A percentile compares a stretch with the other conserved stretches of the same genome.
phyloP scores from a whole-genome alignment of 2,113 vertebrate species.

The Hylia prasina region DNA sequence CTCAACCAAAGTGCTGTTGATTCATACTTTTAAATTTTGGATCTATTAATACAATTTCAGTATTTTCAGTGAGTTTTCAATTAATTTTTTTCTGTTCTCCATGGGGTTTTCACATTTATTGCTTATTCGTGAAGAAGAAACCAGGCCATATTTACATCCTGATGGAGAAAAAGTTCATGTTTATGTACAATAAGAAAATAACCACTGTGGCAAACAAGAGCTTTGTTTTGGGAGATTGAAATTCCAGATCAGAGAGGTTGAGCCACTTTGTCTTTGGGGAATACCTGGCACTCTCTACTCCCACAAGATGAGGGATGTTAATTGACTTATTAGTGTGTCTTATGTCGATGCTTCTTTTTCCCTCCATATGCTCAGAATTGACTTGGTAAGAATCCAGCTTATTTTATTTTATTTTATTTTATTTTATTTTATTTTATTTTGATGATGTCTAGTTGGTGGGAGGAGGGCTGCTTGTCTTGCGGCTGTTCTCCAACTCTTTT shows the following conservation, averaged over 20 bases:
- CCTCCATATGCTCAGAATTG: rapidly evolving
- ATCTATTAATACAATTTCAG: not conserved
- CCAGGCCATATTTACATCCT: not conserved
- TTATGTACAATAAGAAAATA: not conserved
- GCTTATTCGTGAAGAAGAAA: not conserved
- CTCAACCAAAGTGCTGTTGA: not conserved
- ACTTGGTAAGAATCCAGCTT: not conserved
- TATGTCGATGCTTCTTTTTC: not conserved
- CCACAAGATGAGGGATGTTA: not conserved
- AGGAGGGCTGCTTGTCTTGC: not conserved
- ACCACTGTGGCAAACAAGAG: not conserved
- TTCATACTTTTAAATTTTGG: not conserved
- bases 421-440: not conserved
- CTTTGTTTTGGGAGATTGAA: not conserved
- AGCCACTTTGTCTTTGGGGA: not conserved
- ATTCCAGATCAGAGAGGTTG: not conserved
- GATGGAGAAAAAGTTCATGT: not conserved
- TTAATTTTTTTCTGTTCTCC: not conserved
- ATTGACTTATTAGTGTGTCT: not conserved
- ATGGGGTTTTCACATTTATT: not conserved
- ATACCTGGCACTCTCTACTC: not conserved
- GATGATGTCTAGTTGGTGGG: not conserved
- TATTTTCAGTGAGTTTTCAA: not conserved
- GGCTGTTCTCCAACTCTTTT: not conserved
- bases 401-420: not conserved